A percentile compares a stretch with the other conserved stretches of the same genome.
phyloP scores from a whole-genome alignment of 2,888 invertebrate species.

The Maniola hyperantus region DNA sequence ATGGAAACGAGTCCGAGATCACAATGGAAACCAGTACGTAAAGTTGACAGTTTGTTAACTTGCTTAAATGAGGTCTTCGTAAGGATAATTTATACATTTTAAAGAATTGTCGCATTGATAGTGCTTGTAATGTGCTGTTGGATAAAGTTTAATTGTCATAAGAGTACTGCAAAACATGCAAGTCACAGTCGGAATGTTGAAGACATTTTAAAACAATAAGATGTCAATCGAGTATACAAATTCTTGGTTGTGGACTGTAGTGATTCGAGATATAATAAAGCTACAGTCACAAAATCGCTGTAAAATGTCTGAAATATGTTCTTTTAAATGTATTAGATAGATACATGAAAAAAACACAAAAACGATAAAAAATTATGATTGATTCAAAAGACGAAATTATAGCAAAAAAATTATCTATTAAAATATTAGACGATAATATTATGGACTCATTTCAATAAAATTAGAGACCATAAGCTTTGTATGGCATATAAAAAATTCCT shows the following conservation, averaged over 20 bases:
- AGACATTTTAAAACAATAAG: constrained; percentile 36
- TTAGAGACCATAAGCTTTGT: too few species aligned
- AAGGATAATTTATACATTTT: neutral
- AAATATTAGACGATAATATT: too few species aligned
- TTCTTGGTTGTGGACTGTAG: constrained; percentile 17
- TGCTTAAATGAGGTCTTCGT: neutral
- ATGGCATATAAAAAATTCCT: too few species aligned
- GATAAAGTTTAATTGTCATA: neutral
- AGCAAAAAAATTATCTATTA: neutral
- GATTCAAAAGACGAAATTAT: too few species aligned
- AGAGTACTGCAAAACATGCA: constrained; percentile 26
- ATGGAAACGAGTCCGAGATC: constrained; percentile 46
- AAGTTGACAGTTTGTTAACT: constrained; percentile 15
- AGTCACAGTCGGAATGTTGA: constrained; percentile 34
- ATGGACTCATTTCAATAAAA: too few species aligned
- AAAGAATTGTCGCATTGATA: neutral
- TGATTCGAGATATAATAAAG: constrained; percentile 14
- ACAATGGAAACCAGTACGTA: constrained; percentile 15
- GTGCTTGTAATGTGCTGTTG: too few species aligned
- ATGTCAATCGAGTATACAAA: constrained; percentile 35
- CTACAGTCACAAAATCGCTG: constrained; percentile 10
- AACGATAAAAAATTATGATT: too few species aligned
- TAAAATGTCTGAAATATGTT: neutral
- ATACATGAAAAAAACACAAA: too few species aligned
- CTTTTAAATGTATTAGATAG: too few species aligned